Conservation (phyloP, 2,797 vertebrate genomes). For the Rhynchonycteris naso region DNA sequence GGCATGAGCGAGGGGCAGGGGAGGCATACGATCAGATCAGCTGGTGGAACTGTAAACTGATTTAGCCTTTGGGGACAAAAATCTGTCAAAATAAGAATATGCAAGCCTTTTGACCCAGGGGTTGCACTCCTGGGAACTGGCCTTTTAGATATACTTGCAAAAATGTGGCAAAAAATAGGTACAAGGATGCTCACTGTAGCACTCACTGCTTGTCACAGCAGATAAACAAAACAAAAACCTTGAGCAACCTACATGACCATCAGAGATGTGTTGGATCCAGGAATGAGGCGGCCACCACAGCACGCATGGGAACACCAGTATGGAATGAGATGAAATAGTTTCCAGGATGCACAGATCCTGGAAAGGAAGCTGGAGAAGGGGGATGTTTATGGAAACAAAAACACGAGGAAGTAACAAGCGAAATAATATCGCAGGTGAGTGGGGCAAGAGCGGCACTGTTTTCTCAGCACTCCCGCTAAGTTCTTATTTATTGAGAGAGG, state of each 20-base stretch:
- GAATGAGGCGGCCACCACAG: background rate
- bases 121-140: background rate
- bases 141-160: background rate
- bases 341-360: accelerated
- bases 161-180: background rate
- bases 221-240: background rate
- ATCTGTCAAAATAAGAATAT: background rate
- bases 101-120: background rate
- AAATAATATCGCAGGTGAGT: background rate
- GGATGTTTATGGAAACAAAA: background rate
- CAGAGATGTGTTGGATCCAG: background rate
- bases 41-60: background rate
- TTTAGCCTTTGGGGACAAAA: background rate
- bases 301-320: background rate
- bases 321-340: background rate
- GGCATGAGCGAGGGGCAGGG: background rate
- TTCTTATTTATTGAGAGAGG: background rate
- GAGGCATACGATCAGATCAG: accelerated
- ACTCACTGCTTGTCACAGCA: background rate
- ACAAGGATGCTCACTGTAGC: background rate
- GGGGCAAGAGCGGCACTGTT: background rate
- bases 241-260: background rate
- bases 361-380: background rate
- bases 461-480: background rate
- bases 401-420: background rate